Conservation (phyloP, 2,888 invertebrate species). For the Diplazon laetatorius region DNA sequence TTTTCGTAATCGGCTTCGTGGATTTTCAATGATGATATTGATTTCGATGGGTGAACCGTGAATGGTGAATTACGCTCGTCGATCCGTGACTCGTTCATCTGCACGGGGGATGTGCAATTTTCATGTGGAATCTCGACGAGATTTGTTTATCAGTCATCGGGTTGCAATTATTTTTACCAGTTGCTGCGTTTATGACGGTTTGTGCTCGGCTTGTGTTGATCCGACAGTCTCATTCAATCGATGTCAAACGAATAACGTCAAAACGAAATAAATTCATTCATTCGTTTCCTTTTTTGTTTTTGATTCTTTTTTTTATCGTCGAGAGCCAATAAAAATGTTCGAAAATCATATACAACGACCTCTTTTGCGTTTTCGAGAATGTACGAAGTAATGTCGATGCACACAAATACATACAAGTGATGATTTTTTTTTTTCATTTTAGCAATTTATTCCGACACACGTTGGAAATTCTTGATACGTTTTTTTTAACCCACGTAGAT, state of each 20-base stretch:
- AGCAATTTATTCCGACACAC: neutral
- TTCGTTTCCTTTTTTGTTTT: neutral
- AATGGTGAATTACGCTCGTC: neutral
- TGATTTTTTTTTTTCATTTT: neutral
- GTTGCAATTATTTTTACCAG: neutral
- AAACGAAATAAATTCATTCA: neutral
- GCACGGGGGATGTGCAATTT: no score
- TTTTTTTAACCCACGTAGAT: no score
- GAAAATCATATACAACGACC: no score
- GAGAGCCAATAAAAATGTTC: no score
- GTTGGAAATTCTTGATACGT: neutral
- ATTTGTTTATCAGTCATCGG: no score
- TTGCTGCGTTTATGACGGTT: neutral
- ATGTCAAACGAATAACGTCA: neutral
- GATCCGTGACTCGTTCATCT: no score
- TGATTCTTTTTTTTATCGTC: no score
- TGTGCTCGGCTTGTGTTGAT: neutral
- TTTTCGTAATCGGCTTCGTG: slow-evolving; percentile 9
- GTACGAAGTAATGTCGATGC: neutral
- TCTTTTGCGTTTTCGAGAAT: no score
- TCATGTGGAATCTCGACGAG: no score
- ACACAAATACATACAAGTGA: neutral
- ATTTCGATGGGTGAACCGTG: no score
- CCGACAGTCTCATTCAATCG: neutral
- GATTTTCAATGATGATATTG: no score